Base-by-base conservation (phyloP, 2,797 vertebrate genomes). In the Petrocephalus schoutedeni region DNA sequence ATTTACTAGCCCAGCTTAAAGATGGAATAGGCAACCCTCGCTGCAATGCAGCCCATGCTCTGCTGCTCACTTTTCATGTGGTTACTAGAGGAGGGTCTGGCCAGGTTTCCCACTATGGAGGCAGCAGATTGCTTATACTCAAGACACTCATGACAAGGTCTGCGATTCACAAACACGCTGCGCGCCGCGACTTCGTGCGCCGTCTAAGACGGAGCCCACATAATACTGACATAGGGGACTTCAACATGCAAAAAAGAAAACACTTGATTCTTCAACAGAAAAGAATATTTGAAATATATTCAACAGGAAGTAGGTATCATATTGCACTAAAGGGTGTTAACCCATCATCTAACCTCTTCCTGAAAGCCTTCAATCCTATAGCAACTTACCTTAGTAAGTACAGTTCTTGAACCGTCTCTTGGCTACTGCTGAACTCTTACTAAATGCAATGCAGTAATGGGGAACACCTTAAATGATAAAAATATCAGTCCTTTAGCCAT, bases 91-190 rank as follows among this genome's bases (percentile, higher is more conserved):
- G 21, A 2, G 2, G 45, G 80, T 54, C 49, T 53, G 9, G 80
- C 80, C 54, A 61, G 41, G 14, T 58, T 57, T 23, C 54, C 3
- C 5, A 82, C 10, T 41, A 5, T 14, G 58, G 51, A 36, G 3
- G 41, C 82, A 86, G 61, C 83, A 77, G 84, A 32, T 84, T 77
- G 64, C 88, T 86, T 86, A 57, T 77, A 36, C 88, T 74, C 83
- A 88, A 74, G 84, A 74, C 83, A 86, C 59, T 86, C 83, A 9
- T 2, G 51, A 23, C 61, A 74, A 61, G 64, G 21, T 32, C 41
- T 51, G 41, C 16, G 16, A 53, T 45, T 49, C 8, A 64, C 9
- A 19, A 32, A 77, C 14, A 54, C 1, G 8, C 64, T 71, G 12
- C 6, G 3, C 14, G 19, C 12, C 4, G 10, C 2, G 28, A 8